phyloP scores from a whole-genome alignment of 2,113 vertebrate genomes.

The Irena cyanogastra region DNA sequence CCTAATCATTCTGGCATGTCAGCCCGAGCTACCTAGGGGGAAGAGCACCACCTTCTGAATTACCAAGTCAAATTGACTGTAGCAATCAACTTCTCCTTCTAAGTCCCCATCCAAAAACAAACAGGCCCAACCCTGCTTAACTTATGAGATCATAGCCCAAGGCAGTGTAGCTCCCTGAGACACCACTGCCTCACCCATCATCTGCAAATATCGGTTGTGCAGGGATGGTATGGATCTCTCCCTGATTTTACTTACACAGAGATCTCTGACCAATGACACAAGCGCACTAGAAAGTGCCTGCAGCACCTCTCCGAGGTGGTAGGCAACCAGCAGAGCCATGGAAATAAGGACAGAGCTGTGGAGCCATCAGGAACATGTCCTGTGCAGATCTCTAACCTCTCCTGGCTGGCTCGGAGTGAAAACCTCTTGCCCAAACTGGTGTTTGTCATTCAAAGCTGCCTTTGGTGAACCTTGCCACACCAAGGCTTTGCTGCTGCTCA shows the following conservation, averaged over 20 bases:
- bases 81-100: conserved; percentile 38
- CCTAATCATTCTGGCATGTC: not conserved
- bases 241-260: conserved; percentile 18
- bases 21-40: not conserved
- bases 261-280: conserved; percentile 54
- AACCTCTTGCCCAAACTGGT: not conserved
- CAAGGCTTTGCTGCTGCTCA: not conserved
- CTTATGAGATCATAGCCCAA: conserved; percentile 26
- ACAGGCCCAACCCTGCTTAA: conserved; percentile 29
- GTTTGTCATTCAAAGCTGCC: not conserved
- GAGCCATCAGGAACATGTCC: not conserved
- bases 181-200: conserved; percentile 32
- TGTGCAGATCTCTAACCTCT: not conserved
- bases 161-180: not conserved
- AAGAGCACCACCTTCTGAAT: conserved; percentile 62
- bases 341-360: not conserved
- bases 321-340: not conserved
- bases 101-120: not conserved
- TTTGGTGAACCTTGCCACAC: not conserved
- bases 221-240: conserved; percentile 15
- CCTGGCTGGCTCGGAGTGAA: not conserved
- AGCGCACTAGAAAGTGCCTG: conserved; percentile 28
- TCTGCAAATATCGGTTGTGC: conserved; percentile 16
- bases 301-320: not conserved
- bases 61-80: conserved; percentile 31